Evolutionary conservation across 2,113 vertebrate species (phyloP), one percentile per base, ranked within the genome.

Genomic region (Leptobrachium ailaonicum): DNA sequence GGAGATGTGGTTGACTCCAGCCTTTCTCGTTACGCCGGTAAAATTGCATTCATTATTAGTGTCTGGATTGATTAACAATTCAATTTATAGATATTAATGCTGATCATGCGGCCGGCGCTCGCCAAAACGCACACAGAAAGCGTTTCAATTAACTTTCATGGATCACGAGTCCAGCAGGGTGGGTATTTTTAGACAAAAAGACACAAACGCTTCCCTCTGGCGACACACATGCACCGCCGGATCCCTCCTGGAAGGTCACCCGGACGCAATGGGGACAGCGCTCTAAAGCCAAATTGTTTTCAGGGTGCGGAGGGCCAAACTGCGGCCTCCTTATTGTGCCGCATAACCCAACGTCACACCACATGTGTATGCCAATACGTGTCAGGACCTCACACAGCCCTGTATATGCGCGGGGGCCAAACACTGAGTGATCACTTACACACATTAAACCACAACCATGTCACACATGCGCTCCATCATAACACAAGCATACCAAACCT

Each of bases 61-160:
- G 92, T 92, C 92, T 92, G 92, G 89, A 93, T 92, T 94, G 90
- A 94, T 94, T 94, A 94, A 94, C 91, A 93, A 93, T 93, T 93
- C 93, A 92, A 93, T 94, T 92, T 92, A 92, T 92, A 93, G 91
- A 92, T 93, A 94, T 93, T 93, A 94, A 94, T 92, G 92, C 89
- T 91, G 90, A 92, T 91, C 93, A 93, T 92, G 90, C 90, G 93
- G 91, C 91, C 91, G 91, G 91, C 88, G 86, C 91, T 92, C 93
- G 92, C 91, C 91, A 93, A 93, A 93, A 93, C 90, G 91, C 91
- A 91, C 91, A 93, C 91, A 94, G 89, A 93, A 94, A 94, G 92
- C 91, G 92, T 92, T 92, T 94, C 92, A 94, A 93, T 93, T 94
- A 93, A 90, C 91, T 93, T 92, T 93, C 92, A 92, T 91, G 92